phyloP scores from a whole-genome alignment of 2,113 vertebrate genomes.

The Tupaia chinensis region DNA sequence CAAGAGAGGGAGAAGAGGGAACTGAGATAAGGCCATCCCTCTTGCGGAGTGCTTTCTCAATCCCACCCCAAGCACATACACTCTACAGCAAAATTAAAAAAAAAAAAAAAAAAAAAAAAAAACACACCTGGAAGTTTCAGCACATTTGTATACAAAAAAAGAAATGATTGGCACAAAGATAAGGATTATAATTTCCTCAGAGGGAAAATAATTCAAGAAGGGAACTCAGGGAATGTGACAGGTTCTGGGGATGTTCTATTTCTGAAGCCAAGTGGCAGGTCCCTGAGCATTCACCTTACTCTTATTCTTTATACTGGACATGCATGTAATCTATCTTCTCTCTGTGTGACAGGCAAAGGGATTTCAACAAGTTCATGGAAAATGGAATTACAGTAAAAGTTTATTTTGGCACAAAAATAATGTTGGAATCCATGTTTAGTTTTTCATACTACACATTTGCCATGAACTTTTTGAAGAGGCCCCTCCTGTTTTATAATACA shows the following conservation, averaged over 20 bases:
- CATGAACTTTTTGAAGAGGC: too few relatives aligned
- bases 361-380: too few relatives aligned
- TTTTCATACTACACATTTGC: too few relatives aligned
- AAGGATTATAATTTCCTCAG: background rate
- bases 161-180: background rate
- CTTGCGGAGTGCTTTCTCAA: too few relatives aligned
- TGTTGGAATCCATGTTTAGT: too few relatives aligned
- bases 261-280: background rate
- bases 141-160: background rate
- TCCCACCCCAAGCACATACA: too few relatives aligned
- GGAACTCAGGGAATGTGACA: background rate
- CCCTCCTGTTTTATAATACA: background rate
- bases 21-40: too few relatives aligned
- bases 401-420: too few relatives aligned
- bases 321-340: background rate
- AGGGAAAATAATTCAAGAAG: background rate
- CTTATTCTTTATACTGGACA: background rate
- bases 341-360: background rate
- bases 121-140: background rate
- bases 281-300: background rate
- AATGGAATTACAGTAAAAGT: too few relatives aligned
- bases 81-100: too few relatives aligned
- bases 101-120: background rate
- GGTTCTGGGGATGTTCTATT: background rate
- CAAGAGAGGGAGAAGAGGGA: too few relatives aligned